phyloP scores from a whole-genome alignment of 30 jellyfish, hydroid and myxozoan genomes.

The Aurelia aurita complex sp. Pacific region DNA sequence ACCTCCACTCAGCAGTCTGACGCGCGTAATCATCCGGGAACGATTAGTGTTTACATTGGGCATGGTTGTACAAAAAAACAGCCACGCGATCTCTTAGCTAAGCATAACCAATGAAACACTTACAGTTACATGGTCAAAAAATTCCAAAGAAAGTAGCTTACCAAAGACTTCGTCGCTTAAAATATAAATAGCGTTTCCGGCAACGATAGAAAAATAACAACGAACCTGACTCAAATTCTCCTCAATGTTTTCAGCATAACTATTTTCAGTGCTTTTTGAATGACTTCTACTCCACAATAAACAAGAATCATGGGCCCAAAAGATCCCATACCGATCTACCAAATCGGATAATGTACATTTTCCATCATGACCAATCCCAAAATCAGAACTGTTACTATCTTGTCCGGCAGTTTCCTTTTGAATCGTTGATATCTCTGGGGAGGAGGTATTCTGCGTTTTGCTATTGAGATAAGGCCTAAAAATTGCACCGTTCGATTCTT shows the following conservation, averaged over 20 bases:
- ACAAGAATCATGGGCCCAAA: slow-evolving; percentile 94
- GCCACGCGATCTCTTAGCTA: too few species aligned
- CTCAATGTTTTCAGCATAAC: slow-evolving; percentile 41
- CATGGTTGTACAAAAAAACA: too few species aligned
- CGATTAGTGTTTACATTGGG: too few species aligned
- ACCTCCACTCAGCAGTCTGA: too few species aligned
- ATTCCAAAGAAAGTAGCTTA: too few species aligned
- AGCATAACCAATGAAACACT: too few species aligned
- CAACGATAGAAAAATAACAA: too few species aligned
- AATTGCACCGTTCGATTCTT: slow-evolving; percentile 63
- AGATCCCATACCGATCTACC: slow-evolving; percentile 64
- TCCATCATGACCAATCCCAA: slow-evolving; percentile 66
- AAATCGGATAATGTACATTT: slow-evolving; percentile 40
- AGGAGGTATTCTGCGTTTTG: slow-evolving; percentile 13
- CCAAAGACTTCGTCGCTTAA: too few species aligned
- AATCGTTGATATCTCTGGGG: slow-evolving; percentile 37
- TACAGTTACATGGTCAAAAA: too few species aligned
- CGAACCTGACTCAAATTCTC: slow-evolving; percentile 59
- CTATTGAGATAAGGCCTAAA: slow-evolving; percentile 81
- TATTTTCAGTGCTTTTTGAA: slow-evolving; percentile 29
- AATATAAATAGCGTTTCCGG: not conserved
- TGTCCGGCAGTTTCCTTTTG: slow-evolving; percentile 19
- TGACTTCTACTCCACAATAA: slow-evolving; percentile 72
- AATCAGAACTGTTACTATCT: slow-evolving; percentile 22
- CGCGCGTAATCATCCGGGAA: too few species aligned